Percentiles rank a stretch among this genome's conserved stretches.
phyloP scores from a whole-genome alignment of 2,113 vertebrate species.

The Ammospiza caudacuta region DNA sequence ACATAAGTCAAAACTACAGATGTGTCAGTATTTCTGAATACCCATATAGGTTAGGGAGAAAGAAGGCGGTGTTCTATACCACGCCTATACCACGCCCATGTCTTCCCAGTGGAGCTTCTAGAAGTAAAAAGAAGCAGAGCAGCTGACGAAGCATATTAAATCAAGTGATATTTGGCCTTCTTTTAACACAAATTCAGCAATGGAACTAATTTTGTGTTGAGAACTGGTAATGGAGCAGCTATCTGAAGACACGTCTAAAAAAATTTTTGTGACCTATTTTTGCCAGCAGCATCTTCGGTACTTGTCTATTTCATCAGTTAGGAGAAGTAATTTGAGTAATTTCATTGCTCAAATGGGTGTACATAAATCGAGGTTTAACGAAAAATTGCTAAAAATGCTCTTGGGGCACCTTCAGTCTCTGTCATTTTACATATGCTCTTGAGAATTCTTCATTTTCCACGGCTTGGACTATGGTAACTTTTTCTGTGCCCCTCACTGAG shows the following conservation, averaged over 20 bases:
- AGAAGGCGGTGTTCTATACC: neutral
- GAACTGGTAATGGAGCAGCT: neutral
- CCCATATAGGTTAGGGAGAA: fast-evolving
- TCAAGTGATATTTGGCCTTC: neutral
- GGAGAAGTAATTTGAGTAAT: neutral
- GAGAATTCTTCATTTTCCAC: neutral
- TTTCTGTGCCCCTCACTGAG: neutral
- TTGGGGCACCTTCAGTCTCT: neutral
- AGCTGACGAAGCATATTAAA: neutral
- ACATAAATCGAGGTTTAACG: neutral
- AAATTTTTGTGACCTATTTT: neutral
- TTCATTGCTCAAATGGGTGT: neutral
- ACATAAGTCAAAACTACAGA: neutral
- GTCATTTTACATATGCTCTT: neutral
- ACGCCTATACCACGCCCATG: fast-evolving
- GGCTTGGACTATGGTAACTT: neutral
- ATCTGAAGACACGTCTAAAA: neutral
- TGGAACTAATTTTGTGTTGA: neutral
- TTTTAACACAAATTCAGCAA: neutral
- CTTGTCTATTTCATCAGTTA: neutral
- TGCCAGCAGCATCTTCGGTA: neutral
- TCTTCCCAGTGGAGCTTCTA: neutral
- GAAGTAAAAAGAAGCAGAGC: neutral
- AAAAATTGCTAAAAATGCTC: neutral
- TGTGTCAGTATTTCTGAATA: neutral